Evolutionary conservation across 2,113 vertebrate genomes (phyloP), one percentile per base, ranked within the genome.

Genomic region (Zapornia atra): DNA sequence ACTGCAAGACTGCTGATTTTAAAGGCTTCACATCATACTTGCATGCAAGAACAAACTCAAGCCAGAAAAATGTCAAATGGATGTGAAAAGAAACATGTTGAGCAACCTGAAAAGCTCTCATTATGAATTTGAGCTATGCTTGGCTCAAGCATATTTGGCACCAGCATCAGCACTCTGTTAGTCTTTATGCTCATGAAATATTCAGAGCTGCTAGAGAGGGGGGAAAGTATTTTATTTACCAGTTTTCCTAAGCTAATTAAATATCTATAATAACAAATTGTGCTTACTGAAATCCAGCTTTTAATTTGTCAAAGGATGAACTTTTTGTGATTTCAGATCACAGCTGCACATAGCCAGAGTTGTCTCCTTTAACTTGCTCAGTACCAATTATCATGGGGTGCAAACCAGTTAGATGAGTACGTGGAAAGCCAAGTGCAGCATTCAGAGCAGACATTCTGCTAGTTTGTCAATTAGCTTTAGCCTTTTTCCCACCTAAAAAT

Each of bases 131-230:
- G 72, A 80, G 57, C 24, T 92, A 25, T 31, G 29, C 50, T 94
- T 97, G 83, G 85, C 94, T 95, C 82, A 76, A 92, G 80, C n/a
- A 13, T 14, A n/a, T 54, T 77, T 97, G 95, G 79, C 82, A 94
- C 34, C n/a, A 71, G n/a, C 44, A 77, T 65, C 73, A 87, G 51
- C 24, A 51, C 73, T 76, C 77, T 93, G 54, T 48, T 87, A 82
- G 51, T 88, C 72, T 94, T 92, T 40, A 78, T 44, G 46, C 18
- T 77, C 73, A 61, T 82, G 60, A 92, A 96, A 88, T 80, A 94
- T 34, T 82, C 65, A 81, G 50, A 82, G 81, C 25, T 63, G 42
- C 50, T 85, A 66, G 81, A 73, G 42, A 86, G 31, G 29, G 24
- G 54, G 21, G 20, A 78, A 76, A 68, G 69, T 12, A 82, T 48